Base-by-base conservation (phyloP, 1,140 invertebrate genomes). In the Apocrypta bakeri region DNA sequence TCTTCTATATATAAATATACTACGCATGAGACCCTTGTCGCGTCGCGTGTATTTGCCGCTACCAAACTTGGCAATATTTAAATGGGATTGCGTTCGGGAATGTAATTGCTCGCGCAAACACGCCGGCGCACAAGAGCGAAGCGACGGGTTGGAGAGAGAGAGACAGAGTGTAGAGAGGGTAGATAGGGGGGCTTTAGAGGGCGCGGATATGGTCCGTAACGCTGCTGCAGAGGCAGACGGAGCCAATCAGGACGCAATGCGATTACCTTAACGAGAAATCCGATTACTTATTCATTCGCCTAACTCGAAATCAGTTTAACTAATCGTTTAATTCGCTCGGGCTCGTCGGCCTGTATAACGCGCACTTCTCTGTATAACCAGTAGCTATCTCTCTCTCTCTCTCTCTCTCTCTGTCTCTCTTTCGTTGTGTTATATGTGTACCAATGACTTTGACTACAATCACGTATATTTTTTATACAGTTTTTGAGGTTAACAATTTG, bases 221-320 rank as follows among this genome's bases (percentile, higher is more conserved):
- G 14, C 56, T 71, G 87, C 88, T n/a, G 86, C 85, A 85, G 48
- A 56, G 88, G 87, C 89, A 90, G 89, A 89, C 88, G 89, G 88
- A 90, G 90, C 89, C 90, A 90, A 90, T 90, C 90, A 90, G 90
- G 88, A 85, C 87, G 88, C 90, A 91, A 92, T 92, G 88, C 89
- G 90, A 92, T 92, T 92, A 91, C 88, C 90, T 91, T 92, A 92
- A 92, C 90, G 90, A 91, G 90, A 90, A 92, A 92, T 91, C 90
- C 90, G 90, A 92, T 92, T 92, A 92, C 91, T 91, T 92, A 92
- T 92, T 92, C 91, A 92, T 92, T 92, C 90, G 88, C 89, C 90
- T 90, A 90, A 90, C 91, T 92, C 87, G 89, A 91, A 92, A 92
- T 92, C 91, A 92, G 91, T 92, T 92, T 92, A 92, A 91, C 91